Percentiles rank a stretch among this genome's conserved stretches.
Evolutionary conservation across 1,140 invertebrate species (phyloP).

Genomic region (Patella vulgata): DNA sequence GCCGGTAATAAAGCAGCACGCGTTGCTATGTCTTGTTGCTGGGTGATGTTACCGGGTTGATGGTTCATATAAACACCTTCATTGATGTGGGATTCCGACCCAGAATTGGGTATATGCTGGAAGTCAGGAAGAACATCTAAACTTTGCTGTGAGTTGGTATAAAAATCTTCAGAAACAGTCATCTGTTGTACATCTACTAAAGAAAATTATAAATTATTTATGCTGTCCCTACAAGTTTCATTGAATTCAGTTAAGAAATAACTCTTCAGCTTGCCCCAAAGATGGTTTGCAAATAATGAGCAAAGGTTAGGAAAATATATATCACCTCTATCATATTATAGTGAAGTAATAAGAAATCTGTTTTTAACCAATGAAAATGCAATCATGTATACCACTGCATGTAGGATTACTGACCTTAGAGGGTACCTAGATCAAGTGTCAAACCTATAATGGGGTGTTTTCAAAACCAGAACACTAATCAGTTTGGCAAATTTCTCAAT

Average conservation of each 20-base stretch:
- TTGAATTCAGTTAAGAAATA: too few relatives aligned
- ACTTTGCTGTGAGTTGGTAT: slow-evolving; percentile 50
- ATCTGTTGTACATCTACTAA: slow-evolving; percentile 47
- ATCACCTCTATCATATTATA: too few relatives aligned
- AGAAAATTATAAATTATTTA: slow-evolving; percentile 3
- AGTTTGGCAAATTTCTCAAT: too few relatives aligned
- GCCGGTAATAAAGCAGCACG: slow-evolving; percentile 80
- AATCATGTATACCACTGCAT: too few relatives aligned
- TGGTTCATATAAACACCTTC: slow-evolving; percentile 19
- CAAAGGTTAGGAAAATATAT: neutral
- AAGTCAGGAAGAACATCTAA: slow-evolving; percentile 38
- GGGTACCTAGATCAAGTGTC: too few relatives aligned
- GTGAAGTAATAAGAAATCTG: too few relatives aligned
- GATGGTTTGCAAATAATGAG: neutral
- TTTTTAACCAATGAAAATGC: too few relatives aligned
- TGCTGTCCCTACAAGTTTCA: too few relatives aligned
- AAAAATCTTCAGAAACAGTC: slow-evolving; percentile 42
- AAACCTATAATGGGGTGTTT: too few relatives aligned
- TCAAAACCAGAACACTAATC: too few relatives aligned
- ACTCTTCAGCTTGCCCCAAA: too few relatives aligned
- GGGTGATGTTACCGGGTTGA: slow-evolving; percentile 23
- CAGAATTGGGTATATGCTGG: slow-evolving; percentile 15
- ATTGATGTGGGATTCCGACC: slow-evolving; percentile 14
- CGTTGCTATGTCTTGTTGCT: slow-evolving; percentile 32
- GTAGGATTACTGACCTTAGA: too few relatives aligned